Conservation (phyloP, 2,888 invertebrate species). For the Pecten maximus region DNA sequence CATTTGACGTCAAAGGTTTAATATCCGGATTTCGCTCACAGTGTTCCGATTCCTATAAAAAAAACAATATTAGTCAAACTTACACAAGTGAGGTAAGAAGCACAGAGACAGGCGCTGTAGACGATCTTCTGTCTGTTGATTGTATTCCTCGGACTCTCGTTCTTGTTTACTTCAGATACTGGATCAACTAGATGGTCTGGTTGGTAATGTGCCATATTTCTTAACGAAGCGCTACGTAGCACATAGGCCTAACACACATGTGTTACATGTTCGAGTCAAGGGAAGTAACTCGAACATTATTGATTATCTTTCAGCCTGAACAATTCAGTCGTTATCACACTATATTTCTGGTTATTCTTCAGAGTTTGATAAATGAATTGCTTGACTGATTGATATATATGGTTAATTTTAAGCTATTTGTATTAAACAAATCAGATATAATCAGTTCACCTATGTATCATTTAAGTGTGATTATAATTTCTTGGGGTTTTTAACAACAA, state of each 20-base stretch:
- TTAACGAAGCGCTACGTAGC: too few relatives aligned
- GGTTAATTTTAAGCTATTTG: too few relatives aligned
- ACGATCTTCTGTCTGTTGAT: background rate
- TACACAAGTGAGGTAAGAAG: background rate
- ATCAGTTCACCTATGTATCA: too few relatives aligned
- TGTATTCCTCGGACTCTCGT: background rate
- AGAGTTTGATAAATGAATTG: too few relatives aligned
- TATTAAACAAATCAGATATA: too few relatives aligned
- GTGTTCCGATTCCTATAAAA: background rate
- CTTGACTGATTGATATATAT: too few relatives aligned
- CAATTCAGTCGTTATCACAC: background rate
- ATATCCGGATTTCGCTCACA: background rate
- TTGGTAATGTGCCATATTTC: background rate
- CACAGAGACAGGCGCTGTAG: background rate
- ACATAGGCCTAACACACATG: background rate
- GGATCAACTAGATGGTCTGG: background rate
- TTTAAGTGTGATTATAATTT: too few relatives aligned
- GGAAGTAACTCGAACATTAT: background rate
- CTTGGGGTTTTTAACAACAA: too few relatives aligned
- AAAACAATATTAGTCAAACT: conserved; percentile 8
- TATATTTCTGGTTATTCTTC: too few relatives aligned
- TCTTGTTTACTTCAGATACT: background rate
- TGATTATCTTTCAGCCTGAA: background rate
- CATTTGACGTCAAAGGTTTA: too few relatives aligned
- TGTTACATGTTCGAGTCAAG: background rate